Conservation (phyloP, 2,113 vertebrate species). For the Machaerirhynchus nigripectus region DNA sequence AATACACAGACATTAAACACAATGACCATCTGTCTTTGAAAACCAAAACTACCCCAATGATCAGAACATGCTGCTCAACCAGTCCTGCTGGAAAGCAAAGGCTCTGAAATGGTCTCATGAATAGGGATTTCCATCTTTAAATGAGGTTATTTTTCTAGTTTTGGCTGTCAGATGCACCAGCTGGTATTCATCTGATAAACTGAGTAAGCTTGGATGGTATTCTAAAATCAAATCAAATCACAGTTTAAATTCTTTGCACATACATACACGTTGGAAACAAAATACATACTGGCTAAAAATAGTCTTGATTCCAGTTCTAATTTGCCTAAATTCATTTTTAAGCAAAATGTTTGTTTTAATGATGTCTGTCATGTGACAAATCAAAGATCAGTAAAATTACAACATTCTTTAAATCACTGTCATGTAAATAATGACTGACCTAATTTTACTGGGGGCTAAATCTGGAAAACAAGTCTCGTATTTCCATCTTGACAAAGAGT, state of each 20-base stretch:
- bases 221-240: neutral
- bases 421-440: neutral
- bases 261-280: neutral
- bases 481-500: neutral
- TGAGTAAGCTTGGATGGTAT: neutral
- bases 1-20: constrained; percentile 24
- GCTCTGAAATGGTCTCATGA: neutral
- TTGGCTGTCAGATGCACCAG: constrained; percentile 44
- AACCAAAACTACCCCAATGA: neutral
- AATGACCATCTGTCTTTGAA: constrained; percentile 24
- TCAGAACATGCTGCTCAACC: constrained; percentile 5
- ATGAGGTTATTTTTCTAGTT: constrained; percentile 23
- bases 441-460: neutral
- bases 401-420: neutral
- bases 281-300: neutral
- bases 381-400: neutral
- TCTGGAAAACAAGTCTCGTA: neutral
- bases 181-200: constrained; percentile 31
- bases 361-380: neutral
- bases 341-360: neutral
- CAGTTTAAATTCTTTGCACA: constrained; percentile 2
- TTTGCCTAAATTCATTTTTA: neutral
- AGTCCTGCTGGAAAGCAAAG: constrained; percentile 16
- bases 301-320: neutral
- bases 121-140: constrained; percentile 45